Evolutionary conservation across 2,888 invertebrate genomes (phyloP), one percentile per base, ranked within the genome.

Genomic region (Ariolimax columbianus): DNA sequence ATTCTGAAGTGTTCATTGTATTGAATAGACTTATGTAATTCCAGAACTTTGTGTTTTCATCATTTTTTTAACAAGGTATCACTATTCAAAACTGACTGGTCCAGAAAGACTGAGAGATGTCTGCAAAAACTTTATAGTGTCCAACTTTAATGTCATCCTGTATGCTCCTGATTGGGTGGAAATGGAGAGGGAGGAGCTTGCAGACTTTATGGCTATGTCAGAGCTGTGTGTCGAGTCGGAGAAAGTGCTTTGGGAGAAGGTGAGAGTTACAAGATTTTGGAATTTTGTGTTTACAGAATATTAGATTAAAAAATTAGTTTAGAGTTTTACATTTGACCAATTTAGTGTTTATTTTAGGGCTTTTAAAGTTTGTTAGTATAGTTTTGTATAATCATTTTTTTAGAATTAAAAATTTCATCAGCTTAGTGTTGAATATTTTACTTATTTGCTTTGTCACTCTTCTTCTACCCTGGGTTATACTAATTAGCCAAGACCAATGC

Each of bases 101-200:
- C 90, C 91, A 77, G 85, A 84, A 33, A 86, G 89, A n/a, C 88
- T 92, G n/a, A 86, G 89, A 23, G 90, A 91, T 33, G 89, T 88
- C 43, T 91, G 92, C 79, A 85, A 89, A 19, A 89, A 88, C 38
- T 92, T 92, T 79, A 92, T 92, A 68, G 86, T 91, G 63, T 91
- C 92, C 47, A 92, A 92, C 84, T 91, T 92, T 86, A 90, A 90
- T 77, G 90, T 91, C 26, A 89, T 92, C 36, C 84, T 91, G 82
- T 87, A 90, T 59, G 90, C 92, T 11, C 84, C 89, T 9, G 92
- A 92, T 77, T 92, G 92, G 92, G 82, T 89, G 30, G 89, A 89
- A 43, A 87, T 92, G 77, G 87, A 91, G 0, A 86, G 84, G 51
- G 83, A 82, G 11, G 92, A 92, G 82, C 87, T 92, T 36, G 86